Conservation (phyloP, 2,888 invertebrate genomes). For the Strigamia transsilvanica region DNA sequence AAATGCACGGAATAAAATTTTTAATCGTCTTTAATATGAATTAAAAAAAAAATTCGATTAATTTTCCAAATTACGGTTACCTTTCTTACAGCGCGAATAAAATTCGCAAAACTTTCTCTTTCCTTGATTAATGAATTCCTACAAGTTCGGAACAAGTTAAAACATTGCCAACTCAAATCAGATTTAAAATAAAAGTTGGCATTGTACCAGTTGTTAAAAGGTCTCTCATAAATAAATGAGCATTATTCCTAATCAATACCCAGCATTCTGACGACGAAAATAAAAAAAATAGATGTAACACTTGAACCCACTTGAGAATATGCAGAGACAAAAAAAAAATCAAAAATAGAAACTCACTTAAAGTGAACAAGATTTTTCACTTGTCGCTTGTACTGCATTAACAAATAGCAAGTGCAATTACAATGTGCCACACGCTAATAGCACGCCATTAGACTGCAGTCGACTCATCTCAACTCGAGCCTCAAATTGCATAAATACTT, state of each 20-base stretch:
- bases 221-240: slow-evolving; percentile 31
- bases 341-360: background rate
- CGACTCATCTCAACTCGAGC: background rate
- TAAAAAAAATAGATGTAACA: background rate
- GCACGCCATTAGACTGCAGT: background rate
- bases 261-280: background rate
- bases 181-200: slow-evolving; percentile 8
- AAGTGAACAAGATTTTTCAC: slow-evolving; percentile 1
- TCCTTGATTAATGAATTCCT: background rate
- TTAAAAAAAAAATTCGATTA: too few relatives aligned
- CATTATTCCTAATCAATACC: background rate
- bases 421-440: slow-evolving; percentile 1
- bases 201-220: slow-evolving; percentile 20
- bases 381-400: background rate
- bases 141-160: background rate
- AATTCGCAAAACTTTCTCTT: too few relatives aligned
- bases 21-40: too few relatives aligned
- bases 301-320: background rate
- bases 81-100: too few relatives aligned
- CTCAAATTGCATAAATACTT: too few relatives aligned
- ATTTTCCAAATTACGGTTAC: too few relatives aligned
- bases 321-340: background rate
- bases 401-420: background rate
- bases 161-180: background rate
- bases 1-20: too few relatives aligned